Evolutionary conservation across 1,140 invertebrate species (phyloP).

Genomic region (Drosophila murphyi): DNA sequence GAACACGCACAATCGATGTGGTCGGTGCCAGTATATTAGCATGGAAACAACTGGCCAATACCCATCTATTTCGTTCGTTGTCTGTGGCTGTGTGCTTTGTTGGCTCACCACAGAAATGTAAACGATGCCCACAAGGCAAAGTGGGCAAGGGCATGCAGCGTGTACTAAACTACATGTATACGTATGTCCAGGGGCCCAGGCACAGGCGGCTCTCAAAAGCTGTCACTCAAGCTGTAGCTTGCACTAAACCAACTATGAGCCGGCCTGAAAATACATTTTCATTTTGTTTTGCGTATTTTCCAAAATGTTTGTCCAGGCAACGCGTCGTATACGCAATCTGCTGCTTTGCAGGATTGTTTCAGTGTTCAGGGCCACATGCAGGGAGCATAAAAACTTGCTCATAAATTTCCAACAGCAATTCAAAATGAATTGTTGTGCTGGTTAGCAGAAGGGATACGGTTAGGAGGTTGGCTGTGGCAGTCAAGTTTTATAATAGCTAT

Average conservation of each 20-base stretch:
- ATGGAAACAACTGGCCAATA: slow-evolving; percentile 41
- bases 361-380: slow-evolving; percentile 56
- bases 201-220: slow-evolving; percentile 48
- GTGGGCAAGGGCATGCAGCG: background rate
- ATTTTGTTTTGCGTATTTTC: slow-evolving; percentile 37
- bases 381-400: slow-evolving; percentile 67
- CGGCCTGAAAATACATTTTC: no score
- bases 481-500: slow-evolving; percentile 63
- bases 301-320: slow-evolving; percentile 23
- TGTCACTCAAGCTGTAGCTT: slow-evolving; percentile 49
- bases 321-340: slow-evolving; percentile 49
- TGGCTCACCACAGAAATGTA: slow-evolving; percentile 30
- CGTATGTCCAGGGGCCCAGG: background rate
- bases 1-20: slow-evolving; percentile 36
- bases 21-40: slow-evolving; percentile 59
- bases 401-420: slow-evolving; percentile 68
- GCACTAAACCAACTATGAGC: slow-evolving; percentile 1
- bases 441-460: slow-evolving; percentile 37
- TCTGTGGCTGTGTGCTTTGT: slow-evolving; percentile 7
- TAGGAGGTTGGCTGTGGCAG: slow-evolving; percentile 2
- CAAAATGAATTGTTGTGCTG: slow-evolving; percentile 68
- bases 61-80: background rate
- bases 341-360: slow-evolving; percentile 2
- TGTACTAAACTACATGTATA: background rate
- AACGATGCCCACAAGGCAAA: slow-evolving; percentile 38